These are phyloP conservation scores for Kryphioiulus occultus DNA, from an alignment of 2,888 invertebrate genomes.

Conservation along the genomic window DNA sequence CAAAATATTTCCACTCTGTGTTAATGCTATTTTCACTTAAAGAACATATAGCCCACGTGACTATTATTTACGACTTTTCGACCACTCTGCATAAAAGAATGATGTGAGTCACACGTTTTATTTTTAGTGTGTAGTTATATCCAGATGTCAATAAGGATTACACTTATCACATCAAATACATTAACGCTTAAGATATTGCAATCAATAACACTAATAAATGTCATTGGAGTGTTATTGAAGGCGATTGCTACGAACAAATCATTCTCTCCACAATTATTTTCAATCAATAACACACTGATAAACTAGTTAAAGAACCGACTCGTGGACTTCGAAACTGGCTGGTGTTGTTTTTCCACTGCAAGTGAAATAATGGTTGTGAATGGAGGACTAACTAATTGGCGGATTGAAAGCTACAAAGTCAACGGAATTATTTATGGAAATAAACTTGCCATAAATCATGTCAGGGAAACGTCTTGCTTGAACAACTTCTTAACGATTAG, in stretches of 20 bases:
- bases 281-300: neutral
- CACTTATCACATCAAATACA: neutral
- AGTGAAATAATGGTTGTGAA: neutral
- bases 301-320: neutral
- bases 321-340: neutral
- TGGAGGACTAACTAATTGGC: neutral
- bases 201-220: slow-evolving; percentile 25
- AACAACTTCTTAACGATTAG: neutral
- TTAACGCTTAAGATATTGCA: neutral
- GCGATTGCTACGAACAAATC: neutral
- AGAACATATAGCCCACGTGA: too few species aligned
- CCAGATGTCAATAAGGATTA: neutral
- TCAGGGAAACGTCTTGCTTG: neutral
- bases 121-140: too few species aligned
- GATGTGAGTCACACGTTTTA: too few species aligned
- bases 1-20: too few species aligned
- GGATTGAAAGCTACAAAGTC: neutral
- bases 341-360: neutral
- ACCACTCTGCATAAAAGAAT: too few species aligned
- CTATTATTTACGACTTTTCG: too few species aligned
- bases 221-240: neutral
- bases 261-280: neutral
- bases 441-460: neutral
- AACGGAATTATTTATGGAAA: neutral
- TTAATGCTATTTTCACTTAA: too few species aligned